These are phyloP conservation scores for Manis pentadactyla DNA, from an alignment of 2,797 vertebrate species.

Conservation along the genomic window DNA sequence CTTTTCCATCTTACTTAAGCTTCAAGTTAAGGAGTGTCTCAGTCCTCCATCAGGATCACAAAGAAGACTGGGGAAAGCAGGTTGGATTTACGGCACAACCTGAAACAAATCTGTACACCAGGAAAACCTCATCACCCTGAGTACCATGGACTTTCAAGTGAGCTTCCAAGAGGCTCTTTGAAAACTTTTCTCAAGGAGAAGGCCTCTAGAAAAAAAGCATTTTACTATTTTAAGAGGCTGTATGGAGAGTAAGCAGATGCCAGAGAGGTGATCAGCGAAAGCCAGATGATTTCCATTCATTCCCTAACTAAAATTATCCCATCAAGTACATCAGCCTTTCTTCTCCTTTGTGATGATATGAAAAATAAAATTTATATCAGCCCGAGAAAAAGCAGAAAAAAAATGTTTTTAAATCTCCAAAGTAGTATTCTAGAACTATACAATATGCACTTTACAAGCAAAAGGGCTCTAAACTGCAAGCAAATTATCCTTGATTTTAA, in stretches of 20 bases:
- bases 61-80: not conserved
- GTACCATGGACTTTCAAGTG: not conserved
- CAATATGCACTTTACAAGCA: not conserved
- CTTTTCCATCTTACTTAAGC: not conserved
- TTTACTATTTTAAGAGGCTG: not conserved
- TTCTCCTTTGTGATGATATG: not conserved
- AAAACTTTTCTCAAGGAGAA: not conserved
- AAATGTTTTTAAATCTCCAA: not conserved
- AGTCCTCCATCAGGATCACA: not conserved
- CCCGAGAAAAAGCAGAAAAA: not conserved
- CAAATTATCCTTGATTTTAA: not conserved
- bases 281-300: not conserved
- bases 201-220: not conserved
- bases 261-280: not conserved
- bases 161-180: constrained; percentile 28
- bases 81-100: not conserved
- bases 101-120: constrained; percentile 3
- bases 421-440: not conserved
- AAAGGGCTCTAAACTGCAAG: not conserved
- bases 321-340: not conserved
- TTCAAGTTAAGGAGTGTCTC: not conserved
- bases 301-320: constrained; percentile 30
- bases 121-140: not conserved
- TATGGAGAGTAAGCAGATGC: not conserved
- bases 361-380: not conserved